Base-by-base conservation (phyloP, 2,888 invertebrate genomes). In the Cinara cedri region DNA sequence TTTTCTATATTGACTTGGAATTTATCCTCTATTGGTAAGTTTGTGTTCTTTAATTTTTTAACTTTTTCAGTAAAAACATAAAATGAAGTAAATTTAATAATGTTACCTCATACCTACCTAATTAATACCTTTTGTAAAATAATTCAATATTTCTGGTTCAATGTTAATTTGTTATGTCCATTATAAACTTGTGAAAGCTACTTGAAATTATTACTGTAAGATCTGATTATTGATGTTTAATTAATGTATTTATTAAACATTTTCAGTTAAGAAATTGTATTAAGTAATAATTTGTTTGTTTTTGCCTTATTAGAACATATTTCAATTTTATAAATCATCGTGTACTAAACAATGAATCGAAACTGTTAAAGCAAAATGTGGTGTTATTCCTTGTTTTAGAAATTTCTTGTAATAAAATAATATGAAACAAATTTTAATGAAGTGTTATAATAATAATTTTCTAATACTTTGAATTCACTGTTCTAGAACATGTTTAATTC, bases 161-260 rank as follows among this genome's bases (percentile, higher is more conserved):
- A 55, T 57, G 55, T 57, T 55, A 55, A 76, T 68, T 78, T 68
- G 24, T 19, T 72, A 42, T 34, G 14, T 62, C 42, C 62, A 62
- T 72, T 34, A 51, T 10, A 74, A 63, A 42, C 42, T 42, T 63
- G 63, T 63, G 1, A 65, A 75, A 65, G 54, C 65, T 63, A 54
- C n/a, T 75, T 54, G 21, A 74, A 63, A 75, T 75, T 72, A 75
- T 75, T 75, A 65, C 19, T 75, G 54, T 54, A 75, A 44, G 74
- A 75, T 75, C 63, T 75, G 54, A 65, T 65, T 54, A 71, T 44
- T 55, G 26, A 65, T 9, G 13, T 75, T 16, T 54, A 65, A 75
- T 24, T 75, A 14, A 65, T 75, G 54, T 65, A 65, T 44, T 51
- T 42, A 74, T 63, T 74, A 74, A 74, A 74, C 42, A 75, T 63